These are phyloP conservation scores for Catonia carolina DNA, from an alignment of 2,888 invertebrate species.

Conservation along the genomic window DNA sequence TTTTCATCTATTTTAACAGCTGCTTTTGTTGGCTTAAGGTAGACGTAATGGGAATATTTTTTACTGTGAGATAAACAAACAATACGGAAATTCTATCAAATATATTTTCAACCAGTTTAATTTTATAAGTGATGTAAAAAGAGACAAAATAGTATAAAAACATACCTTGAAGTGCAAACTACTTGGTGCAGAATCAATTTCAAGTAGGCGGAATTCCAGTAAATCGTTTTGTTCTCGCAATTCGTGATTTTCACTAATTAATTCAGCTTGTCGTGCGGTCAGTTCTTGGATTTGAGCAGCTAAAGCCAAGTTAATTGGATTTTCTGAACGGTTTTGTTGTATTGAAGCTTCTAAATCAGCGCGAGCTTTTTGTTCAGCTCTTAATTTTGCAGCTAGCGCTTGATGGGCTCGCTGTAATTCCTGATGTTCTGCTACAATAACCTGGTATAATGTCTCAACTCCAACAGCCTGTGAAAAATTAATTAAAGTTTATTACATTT, in stretches of 20 bases:
- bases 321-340: conserved; percentile 13
- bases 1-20: too few relatives aligned
- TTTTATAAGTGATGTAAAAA: too few relatives aligned
- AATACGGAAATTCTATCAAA: too few relatives aligned
- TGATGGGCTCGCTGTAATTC: conserved; percentile 33
- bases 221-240: conserved; percentile 72
- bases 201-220: conserved; percentile 69
- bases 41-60: too few relatives aligned
- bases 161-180: conserved; percentile 27
- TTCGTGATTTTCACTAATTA: conserved; percentile 62
- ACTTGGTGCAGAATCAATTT: conserved; percentile 52
- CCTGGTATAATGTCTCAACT: conserved; percentile 34
- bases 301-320: conserved; percentile 31
- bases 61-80: too few relatives aligned
- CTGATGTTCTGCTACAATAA: conserved; percentile 35
- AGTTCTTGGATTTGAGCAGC: conserved; percentile 31
- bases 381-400: conserved; percentile 28
- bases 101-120: too few relatives aligned
- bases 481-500: too few relatives aligned
- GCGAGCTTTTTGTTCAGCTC: conserved; percentile 29
- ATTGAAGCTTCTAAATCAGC: conserved; percentile 1
- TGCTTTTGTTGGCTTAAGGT: too few relatives aligned
- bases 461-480: conserved; percentile 32
- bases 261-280: conserved; percentile 39
- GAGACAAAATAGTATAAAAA: too few relatives aligned